Evolutionary conservation across 2,888 invertebrate genomes (phyloP), one percentile per base, ranked within the genome.

Genomic region (Cephus pygmeus): DNA sequence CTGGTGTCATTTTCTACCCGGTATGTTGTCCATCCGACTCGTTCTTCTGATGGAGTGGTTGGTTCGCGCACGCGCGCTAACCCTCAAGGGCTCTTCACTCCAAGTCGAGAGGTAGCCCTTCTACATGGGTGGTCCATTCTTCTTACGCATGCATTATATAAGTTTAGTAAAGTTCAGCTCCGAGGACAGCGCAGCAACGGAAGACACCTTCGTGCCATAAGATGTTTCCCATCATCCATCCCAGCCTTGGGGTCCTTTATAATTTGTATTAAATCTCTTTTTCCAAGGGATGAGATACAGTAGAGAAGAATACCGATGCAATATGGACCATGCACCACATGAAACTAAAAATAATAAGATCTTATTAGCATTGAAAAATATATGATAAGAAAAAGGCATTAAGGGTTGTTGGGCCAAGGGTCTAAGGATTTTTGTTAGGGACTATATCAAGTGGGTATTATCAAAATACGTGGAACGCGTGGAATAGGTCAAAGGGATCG

Each of bases 111-210:
- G 86, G 84, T 56, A 82, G 80, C 80, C 84, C 80, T 84, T 90
- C 90, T 83, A 87, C 87, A 89, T 91, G 91, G 91, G 91, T 91
- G 91, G 91, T 91, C 91, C 90, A 87, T 90, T 89, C 90, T 89
- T 89, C 87, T 87, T 87, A 85, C 88, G 87, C 87, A 88, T 89
- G 87, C 89, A 89, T 90, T 90, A 88, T 83, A 82, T 83, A 86
- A 83, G 83, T 79, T 83, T 81, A 81, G 56, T 56, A 56, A 56
- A 56, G 56, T 56, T 56, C 56, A 23, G 56, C 56, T 23, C 23
- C 9, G 56, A 3, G 56, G 23, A 56, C 56, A 56, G 56, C 23
- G 23, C 1, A 56, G 56, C 23, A 23, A 56, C 23, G 23, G 23
- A 23, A 56, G 23, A 56, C 56, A 56, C 56, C 56, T 23, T 23